phyloP scores from a whole-genome alignment of 2,113 vertebrate species.

The Nycticryphes semicollaris region DNA sequence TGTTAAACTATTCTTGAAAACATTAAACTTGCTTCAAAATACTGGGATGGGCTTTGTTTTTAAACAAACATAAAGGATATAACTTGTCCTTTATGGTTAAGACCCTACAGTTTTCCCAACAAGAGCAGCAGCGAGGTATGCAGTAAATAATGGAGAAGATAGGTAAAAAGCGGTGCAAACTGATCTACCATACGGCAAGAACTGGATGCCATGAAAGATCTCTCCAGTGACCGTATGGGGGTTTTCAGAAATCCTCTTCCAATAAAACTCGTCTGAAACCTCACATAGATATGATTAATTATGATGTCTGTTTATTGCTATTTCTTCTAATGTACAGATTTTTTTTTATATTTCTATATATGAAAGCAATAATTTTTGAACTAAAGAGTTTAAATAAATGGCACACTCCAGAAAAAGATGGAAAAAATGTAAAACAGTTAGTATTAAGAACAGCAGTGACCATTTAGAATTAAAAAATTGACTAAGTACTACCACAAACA shows the following conservation, averaged over 20 bases:
- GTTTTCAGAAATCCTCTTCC: neutral
- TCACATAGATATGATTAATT: neutral
- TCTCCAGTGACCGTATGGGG: neutral
- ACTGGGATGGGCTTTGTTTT: neutral
- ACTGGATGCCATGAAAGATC: neutral
- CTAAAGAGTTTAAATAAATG: neutral
- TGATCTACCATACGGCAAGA: neutral
- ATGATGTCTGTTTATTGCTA: neutral
- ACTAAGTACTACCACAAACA: neutral
- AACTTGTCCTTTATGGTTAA: neutral
- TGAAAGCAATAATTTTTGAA: neutral
- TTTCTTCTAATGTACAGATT: neutral
- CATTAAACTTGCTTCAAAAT: neutral
- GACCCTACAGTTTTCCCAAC: neutral
- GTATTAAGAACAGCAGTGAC: neutral
- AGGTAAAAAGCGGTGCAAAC: neutral
- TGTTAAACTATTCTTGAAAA: neutral
- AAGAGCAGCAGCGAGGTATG: neutral
- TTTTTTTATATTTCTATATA: neutral
- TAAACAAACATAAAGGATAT: neutral
- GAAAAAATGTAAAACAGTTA: neutral
- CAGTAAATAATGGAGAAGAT: neutral
- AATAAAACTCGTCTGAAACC: neutral
- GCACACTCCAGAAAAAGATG: neutral
- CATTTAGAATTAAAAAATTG: neutral